Evolutionary conservation across 2,888 invertebrate species (phyloP).

Genomic region (Limnephilus rhombicus): DNA sequence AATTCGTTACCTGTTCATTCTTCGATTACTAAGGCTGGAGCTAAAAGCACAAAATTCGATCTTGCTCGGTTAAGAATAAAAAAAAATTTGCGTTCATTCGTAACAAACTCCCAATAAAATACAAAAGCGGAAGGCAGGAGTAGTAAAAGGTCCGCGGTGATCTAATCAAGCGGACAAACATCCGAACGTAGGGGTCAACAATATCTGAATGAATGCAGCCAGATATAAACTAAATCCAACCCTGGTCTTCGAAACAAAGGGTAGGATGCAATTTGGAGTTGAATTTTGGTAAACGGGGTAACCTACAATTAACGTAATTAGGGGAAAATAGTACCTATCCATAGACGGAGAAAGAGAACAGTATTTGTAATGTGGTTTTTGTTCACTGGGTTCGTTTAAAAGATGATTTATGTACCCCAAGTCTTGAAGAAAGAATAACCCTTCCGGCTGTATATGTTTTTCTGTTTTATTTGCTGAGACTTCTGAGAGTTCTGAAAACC

Average conservation of each 20-base stretch:
- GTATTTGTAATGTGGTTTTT: constrained; percentile 26
- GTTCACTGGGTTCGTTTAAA: constrained; percentile 26
- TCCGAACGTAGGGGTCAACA: neutral
- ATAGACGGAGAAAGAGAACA: neutral
- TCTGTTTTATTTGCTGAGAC: neutral
- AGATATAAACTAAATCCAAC: neutral
- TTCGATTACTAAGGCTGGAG: neutral
- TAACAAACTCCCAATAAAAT: too few species aligned
- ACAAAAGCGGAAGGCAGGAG: too few species aligned
- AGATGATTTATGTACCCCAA: constrained; percentile 29
- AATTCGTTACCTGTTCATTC: neutral
- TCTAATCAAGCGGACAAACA: neutral
- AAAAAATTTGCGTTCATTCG: too few species aligned
- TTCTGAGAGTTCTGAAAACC: neutral
- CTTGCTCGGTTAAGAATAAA: neutral
- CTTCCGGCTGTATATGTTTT: neutral
- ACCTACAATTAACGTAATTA: constrained; percentile 37
- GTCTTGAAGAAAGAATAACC: neutral
- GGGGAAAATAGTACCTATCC: constrained; percentile 26
- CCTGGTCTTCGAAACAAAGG: constrained; percentile 7
- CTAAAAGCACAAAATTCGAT: neutral
- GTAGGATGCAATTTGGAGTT: constrained; percentile 18
- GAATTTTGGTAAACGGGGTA: constrained; percentile 34
- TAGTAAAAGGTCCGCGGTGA: too few species aligned
- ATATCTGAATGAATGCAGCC: neutral